Evolutionary conservation across 2,888 invertebrate species (phyloP).

Genomic region (Kryphioiulus occultus): DNA sequence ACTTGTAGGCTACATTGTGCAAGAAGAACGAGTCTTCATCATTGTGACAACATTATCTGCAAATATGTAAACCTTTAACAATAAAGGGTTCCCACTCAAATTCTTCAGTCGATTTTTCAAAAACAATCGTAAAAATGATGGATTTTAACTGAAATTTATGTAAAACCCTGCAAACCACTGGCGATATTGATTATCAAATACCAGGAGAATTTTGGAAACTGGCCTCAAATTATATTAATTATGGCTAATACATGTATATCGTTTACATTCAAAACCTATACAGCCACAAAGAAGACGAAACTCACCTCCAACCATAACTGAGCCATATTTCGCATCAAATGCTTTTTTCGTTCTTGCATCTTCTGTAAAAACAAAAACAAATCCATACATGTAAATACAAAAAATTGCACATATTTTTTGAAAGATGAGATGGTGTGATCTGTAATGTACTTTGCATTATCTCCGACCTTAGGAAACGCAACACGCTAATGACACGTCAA

Average conservation of each 20-base stretch:
- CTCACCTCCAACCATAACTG: constrained; percentile 82
- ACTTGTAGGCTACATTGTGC: too few relatives aligned
- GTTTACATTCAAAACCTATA: not conserved
- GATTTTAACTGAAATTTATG: too few relatives aligned
- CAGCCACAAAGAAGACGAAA: not conserved
- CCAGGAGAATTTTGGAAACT: not conserved
- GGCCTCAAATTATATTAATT: not conserved
- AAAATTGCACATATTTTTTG: not conserved
- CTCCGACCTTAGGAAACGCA: too few relatives aligned
- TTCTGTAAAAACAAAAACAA: constrained; percentile 37
- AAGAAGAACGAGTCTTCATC: too few relatives aligned
- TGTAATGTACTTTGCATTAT: too few relatives aligned
- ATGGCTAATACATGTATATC: not conserved
- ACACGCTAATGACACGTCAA: too few relatives aligned
- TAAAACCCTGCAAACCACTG: not conserved
- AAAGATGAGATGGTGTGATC: too few relatives aligned
- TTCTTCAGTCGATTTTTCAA: too few relatives aligned
- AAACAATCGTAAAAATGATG: too few relatives aligned
- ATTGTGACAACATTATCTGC: too few relatives aligned
- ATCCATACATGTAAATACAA: not conserved
- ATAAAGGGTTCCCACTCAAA: not conserved
- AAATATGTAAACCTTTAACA: not conserved
- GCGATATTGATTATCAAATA: not conserved
- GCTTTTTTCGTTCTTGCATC: constrained; percentile 61
- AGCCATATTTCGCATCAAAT: constrained; percentile 83